Percentiles rank a stretch among this genome's conserved stretches.
These are phyloP conservation scores for Synchiropus splendidus DNA, from an alignment of 2,113 vertebrate genomes.

Conservation along the genomic window DNA sequence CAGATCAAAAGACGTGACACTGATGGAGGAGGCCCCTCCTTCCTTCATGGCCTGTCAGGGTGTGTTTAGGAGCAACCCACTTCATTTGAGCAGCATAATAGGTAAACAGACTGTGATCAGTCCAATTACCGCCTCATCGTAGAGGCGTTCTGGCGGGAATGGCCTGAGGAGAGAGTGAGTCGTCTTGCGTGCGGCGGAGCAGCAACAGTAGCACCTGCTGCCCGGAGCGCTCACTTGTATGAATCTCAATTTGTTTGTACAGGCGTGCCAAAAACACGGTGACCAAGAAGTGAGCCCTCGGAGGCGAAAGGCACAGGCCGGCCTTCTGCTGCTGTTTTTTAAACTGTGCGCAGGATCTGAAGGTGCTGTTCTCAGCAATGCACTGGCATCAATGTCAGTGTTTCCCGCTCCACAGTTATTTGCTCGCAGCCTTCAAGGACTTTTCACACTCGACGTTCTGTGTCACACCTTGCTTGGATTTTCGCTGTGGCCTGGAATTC, in stretches of 20 bases:
- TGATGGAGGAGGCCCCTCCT: slow-evolving; percentile 43
- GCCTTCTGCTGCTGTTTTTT: slow-evolving; percentile 28
- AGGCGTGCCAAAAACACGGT: slow-evolving; percentile 28
- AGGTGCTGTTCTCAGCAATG: slow-evolving; percentile 22
- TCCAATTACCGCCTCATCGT: slow-evolving; percentile 63
- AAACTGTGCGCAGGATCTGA: slow-evolving; percentile 13
- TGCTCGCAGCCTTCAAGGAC: slow-evolving; percentile 19
- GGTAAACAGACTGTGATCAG: slow-evolving; percentile 63
- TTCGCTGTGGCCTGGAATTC: slow-evolving; percentile 3
- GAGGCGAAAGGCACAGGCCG: slow-evolving; percentile 14
- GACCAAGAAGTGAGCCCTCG: slow-evolving; percentile 32
- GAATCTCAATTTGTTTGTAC: slow-evolving; percentile 59
- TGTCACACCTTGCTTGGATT: slow-evolving; percentile 25
- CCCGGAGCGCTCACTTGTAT: slow-evolving; percentile 44
- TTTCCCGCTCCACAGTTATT: slow-evolving; percentile 8
- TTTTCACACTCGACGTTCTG: background rate
- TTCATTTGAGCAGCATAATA: slow-evolving; percentile 58
- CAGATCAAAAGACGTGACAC: slow-evolving; percentile 46
- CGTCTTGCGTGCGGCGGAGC: slow-evolving; percentile 31
- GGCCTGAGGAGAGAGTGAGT: slow-evolving; percentile 39
- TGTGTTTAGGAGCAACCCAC: slow-evolving; percentile 52
- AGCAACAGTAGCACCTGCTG: slow-evolving; percentile 56
- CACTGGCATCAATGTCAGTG: slow-evolving; percentile 1
- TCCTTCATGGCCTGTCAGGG: slow-evolving; percentile 34
- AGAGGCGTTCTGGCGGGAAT: slow-evolving; percentile 48